Evolutionary conservation across 2,113 vertebrate genomes (phyloP).

Genomic region (Phocoena phocoena): DNA sequence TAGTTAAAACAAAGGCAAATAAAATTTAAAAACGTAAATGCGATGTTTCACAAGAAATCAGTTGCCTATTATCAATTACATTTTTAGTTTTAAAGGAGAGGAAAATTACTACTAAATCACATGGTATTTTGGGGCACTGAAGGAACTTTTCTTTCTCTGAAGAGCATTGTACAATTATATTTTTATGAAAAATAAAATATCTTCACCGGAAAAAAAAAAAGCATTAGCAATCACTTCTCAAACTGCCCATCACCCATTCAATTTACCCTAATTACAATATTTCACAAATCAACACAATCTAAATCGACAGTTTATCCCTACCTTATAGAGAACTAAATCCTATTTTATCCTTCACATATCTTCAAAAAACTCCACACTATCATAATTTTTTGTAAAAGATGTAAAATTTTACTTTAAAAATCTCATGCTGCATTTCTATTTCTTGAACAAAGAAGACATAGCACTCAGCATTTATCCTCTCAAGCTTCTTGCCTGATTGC

Average conservation of each 20-base stretch:
- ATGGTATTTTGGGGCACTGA: constrained; percentile 68
- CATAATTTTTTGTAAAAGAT: background rate
- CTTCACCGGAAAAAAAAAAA: constrained; percentile 44
- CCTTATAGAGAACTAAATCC: background rate
- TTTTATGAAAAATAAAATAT: constrained; percentile 79
- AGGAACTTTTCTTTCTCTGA: constrained; percentile 68
- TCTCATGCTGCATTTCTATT: background rate
- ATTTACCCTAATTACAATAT: background rate
- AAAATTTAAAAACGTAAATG: constrained; percentile 48
- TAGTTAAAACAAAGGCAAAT: constrained; percentile 51
- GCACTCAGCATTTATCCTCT: background rate
- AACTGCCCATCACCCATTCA: background rate
- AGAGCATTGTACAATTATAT: constrained; percentile 75
- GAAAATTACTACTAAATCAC: constrained; percentile 53
- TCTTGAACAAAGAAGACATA: constrained; percentile 5
- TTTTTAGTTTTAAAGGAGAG: constrained; percentile 63
- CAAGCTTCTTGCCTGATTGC: background rate
- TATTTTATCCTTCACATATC: background rate
- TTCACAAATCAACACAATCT: background rate
- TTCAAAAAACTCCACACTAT: background rate
- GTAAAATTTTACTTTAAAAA: constrained; percentile 9
- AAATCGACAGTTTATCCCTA: background rate
- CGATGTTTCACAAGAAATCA: constrained; percentile 56
- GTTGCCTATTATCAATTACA: constrained; percentile 47
- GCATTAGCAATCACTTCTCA: background rate